phyloP scores from a whole-genome alignment of 2,113 vertebrate genomes.

The Scomber japonicus region DNA sequence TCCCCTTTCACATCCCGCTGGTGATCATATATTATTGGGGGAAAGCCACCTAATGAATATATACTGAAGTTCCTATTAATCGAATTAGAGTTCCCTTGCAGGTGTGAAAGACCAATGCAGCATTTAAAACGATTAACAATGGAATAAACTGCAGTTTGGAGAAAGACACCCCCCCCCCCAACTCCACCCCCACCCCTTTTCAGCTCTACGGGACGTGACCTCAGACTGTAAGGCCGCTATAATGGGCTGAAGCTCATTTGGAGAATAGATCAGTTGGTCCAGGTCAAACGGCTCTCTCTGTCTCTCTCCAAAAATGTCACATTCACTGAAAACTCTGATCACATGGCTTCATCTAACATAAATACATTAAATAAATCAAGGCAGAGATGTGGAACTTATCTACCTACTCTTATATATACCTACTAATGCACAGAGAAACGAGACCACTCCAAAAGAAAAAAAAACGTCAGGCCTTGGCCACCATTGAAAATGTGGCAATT shows the following conservation, averaged over 20 bases:
- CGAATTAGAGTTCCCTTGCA: constrained; percentile 94
- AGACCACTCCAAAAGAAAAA: constrained; percentile 77
- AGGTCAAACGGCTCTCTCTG: not conserved
- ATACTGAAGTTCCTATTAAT: constrained; percentile 96
- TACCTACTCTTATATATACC: not conserved
- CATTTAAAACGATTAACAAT: constrained; percentile 88
- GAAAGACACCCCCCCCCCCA: constrained; percentile 75
- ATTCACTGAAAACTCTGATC: not conserved
- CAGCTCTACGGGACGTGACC: constrained; percentile 81
- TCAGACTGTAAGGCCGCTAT: constrained; percentile 54
- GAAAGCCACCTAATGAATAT: constrained; percentile 96
- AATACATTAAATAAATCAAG: not conserved
- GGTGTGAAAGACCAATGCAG: constrained; percentile 90
- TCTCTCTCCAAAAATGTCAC: not conserved
- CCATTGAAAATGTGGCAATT: constrained; percentile 90
- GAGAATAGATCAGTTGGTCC: constrained; percentile 3
- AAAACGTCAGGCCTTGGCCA: constrained; percentile 78
- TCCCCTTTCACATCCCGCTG: constrained; percentile 91
- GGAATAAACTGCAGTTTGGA: constrained; percentile 81
- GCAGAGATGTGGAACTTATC: not conserved
- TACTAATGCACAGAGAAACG: constrained; percentile 26
- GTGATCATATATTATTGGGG: constrained; percentile 93
- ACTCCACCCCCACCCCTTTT: constrained; percentile 59
- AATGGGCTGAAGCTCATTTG: constrained; percentile 37
- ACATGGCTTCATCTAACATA: not conserved